Conservation (phyloP, 2,797 vertebrate species). For the Poecile montanus region DNA sequence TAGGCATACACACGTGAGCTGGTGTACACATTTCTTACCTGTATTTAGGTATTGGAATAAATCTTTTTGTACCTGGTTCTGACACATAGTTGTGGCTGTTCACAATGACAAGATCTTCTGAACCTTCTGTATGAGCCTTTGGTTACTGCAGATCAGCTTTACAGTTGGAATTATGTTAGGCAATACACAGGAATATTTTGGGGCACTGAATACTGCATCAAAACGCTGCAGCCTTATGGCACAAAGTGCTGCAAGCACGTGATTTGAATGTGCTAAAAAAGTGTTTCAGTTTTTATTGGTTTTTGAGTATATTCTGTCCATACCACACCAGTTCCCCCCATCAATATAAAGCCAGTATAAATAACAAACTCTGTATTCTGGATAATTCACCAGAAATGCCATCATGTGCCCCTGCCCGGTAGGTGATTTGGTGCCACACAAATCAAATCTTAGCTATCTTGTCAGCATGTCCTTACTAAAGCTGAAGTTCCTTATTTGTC, state of each 20-base stretch:
- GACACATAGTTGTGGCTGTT: neutral
- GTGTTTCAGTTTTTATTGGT: neutral
- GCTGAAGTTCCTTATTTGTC: conserved; percentile 51
- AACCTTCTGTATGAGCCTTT: neutral
- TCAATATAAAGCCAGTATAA: neutral
- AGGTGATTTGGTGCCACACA: neutral
- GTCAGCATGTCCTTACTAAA: neutral
- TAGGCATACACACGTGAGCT: neutral
- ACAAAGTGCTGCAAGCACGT: neutral
- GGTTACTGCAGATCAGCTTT: neutral
- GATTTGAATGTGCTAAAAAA: neutral
- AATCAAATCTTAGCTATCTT: neutral
- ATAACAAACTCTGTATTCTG: neutral
- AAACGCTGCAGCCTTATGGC: neutral
- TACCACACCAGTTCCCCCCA: neutral
- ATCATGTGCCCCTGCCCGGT: neutral
- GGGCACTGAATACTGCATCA: neutral
- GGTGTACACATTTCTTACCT: neutral
- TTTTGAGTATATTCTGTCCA: neutral
- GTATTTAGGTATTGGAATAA: neutral
- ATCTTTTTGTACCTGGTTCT: neutral
- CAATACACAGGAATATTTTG: neutral
- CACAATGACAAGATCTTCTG: neutral
- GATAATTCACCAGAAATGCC: neutral
- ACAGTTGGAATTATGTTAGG: neutral